phyloP scores from a whole-genome alignment of 2,888 invertebrate genomes.

The Pogonocherus hispidulus region DNA sequence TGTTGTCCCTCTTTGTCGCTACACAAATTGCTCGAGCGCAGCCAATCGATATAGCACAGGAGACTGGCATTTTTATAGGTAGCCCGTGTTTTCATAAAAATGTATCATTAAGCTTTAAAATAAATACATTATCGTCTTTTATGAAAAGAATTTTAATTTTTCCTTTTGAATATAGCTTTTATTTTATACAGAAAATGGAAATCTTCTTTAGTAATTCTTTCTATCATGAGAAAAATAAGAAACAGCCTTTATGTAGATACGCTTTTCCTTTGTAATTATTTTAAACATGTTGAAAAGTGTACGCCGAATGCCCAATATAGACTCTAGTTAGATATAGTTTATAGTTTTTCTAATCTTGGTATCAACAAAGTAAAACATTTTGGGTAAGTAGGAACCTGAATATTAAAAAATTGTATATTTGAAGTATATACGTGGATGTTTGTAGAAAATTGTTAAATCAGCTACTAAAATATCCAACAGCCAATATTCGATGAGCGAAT shows the following conservation, averaged over 20 bases:
- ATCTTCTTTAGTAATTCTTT: constrained; percentile 57
- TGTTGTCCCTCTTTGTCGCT: constrained; percentile 66
- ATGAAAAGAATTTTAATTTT: constrained; percentile 50
- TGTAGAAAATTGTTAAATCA: no score
- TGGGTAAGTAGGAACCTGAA: no score
- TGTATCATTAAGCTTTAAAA: constrained; percentile 63
- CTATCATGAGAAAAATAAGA: constrained; percentile 6
- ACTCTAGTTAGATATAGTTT: no score
- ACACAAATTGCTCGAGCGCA: constrained; percentile 62
- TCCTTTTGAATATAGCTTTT: constrained; percentile 49
- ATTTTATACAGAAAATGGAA: constrained; percentile 61
- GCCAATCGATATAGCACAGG: constrained; percentile 63
- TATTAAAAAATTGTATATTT: no score
- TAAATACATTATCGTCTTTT: constrained; percentile 63
- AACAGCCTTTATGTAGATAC: background rate
- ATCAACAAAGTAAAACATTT: no score
- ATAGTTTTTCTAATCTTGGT: no score
- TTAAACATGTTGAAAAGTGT: no score
- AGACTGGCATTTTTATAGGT: constrained; percentile 63
- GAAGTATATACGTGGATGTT: no score
- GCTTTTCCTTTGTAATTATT: no score
- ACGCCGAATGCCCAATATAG: no score
- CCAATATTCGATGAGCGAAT: no score
- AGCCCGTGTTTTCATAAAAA: constrained; percentile 63
- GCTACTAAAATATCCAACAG: no score